Evolutionary conservation across 2,113 vertebrate genomes (phyloP).

Genomic region (Pelmatolapia mariae): DNA sequence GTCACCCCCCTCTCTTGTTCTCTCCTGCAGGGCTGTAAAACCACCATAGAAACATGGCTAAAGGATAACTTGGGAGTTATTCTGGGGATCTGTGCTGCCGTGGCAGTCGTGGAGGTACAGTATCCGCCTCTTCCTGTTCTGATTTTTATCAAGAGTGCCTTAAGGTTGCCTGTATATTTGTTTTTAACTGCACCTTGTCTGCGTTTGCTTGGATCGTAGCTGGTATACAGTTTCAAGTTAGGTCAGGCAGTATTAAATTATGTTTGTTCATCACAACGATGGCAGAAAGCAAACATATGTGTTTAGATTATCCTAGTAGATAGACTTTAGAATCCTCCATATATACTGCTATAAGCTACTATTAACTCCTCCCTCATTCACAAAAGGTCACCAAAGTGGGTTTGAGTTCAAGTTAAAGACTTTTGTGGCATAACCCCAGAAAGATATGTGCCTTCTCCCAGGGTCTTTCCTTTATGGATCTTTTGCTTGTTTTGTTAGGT

Average conservation of each 20-base stretch:
- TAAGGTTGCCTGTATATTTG: background rate
- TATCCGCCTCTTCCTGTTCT: background rate
- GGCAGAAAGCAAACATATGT: background rate
- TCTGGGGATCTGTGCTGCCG: slow-evolving; percentile 81
- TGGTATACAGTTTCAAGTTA: background rate
- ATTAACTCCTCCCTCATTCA: background rate
- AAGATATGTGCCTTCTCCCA: background rate
- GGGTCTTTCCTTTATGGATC: background rate
- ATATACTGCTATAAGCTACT: background rate
- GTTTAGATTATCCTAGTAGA: background rate
- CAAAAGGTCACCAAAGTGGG: background rate
- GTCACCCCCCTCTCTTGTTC: background rate
- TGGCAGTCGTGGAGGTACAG: slow-evolving; percentile 85
- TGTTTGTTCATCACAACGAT: background rate
- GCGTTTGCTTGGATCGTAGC: background rate
- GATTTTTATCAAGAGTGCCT: background rate
- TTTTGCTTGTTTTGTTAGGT: background rate
- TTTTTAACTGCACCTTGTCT: background rate
- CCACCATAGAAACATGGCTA: slow-evolving; percentile 82
- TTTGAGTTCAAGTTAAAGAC: background rate
- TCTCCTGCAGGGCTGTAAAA: slow-evolving; percentile 78
- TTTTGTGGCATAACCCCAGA: background rate
- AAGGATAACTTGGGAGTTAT: slow-evolving; percentile 83
- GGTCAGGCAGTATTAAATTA: background rate
- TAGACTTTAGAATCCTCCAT: background rate